phyloP scores from a whole-genome alignment of 30 jellyfish, hydroid and myxozoan genomes.

The Catostylus mosaicus region DNA sequence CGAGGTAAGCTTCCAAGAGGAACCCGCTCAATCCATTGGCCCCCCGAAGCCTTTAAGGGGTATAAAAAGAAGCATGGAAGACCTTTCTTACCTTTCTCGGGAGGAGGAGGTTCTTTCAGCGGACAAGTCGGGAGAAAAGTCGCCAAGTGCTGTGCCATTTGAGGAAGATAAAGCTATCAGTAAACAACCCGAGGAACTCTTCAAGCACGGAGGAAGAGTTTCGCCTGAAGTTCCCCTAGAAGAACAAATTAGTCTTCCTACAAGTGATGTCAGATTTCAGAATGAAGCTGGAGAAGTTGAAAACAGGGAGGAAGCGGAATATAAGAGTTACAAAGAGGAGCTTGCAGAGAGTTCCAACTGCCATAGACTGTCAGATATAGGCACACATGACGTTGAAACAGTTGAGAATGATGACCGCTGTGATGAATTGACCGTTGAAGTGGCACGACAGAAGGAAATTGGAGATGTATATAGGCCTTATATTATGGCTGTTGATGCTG shows the following conservation, averaged over 20 bases:
- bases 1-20: neutral
- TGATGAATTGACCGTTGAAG: too few species aligned
- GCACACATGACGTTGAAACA: too few species aligned
- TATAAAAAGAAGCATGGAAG: neutral
- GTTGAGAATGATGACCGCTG: too few species aligned
- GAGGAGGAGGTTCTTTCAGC: neutral
- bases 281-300: neutral
- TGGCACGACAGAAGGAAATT: neutral
- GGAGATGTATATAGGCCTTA: too few species aligned
- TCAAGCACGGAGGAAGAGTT: neutral
- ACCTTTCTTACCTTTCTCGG: neutral
- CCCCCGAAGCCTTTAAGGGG: constrained; percentile 33
- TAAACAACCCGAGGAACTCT: neutral
- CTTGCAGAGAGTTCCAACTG: neutral
- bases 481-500: neutral
- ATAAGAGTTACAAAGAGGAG: neutral
- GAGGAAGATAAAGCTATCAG: neutral
- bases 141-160: neutral
- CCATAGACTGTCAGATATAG: too few species aligned
- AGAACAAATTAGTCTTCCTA: neutral
- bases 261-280: neutral
- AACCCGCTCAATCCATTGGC: neutral
- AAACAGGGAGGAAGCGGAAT: neutral
- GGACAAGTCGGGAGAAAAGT: neutral
- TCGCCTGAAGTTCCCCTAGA: neutral